Conservation (phyloP, 2,113 vertebrate genomes). For the Sapayoa aenigma region DNA sequence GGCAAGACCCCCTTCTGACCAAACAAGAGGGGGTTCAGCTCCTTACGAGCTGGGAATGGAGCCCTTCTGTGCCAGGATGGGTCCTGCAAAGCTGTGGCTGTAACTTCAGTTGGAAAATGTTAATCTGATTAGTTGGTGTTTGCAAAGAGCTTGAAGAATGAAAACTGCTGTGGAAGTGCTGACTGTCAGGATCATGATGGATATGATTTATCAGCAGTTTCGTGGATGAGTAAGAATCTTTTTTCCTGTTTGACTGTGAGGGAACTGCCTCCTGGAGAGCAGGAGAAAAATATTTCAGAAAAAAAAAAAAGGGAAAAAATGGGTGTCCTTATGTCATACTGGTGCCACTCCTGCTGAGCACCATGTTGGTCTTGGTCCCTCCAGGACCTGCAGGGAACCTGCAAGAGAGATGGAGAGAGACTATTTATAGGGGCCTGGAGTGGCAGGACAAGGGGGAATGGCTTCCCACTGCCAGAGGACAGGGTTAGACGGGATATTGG, state of each 20-base stretch:
- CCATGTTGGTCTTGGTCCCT: neutral
- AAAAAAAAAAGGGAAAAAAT: rapidly evolving
- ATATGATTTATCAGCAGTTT: slow-evolving; percentile 29
- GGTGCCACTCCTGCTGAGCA: neutral
- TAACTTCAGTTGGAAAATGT: neutral
- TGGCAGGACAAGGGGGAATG: neutral
- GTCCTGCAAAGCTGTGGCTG: neutral
- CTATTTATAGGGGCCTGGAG: neutral
- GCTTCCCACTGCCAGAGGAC: neutral
- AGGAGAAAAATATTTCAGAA: neutral
- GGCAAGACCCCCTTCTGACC: neutral
- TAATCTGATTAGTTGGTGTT: slow-evolving; percentile 18
- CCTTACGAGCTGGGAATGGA: neutral
- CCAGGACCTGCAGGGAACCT: neutral
- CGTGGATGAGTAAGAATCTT: neutral
- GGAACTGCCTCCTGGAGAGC: neutral
- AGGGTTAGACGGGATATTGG: too few species aligned
- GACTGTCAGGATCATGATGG: neutral
- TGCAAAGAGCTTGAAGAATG: slow-evolving; percentile 15
- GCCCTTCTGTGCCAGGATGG: neutral
- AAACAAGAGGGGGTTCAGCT: neutral
- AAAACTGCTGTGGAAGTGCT: slow-evolving; percentile 39
- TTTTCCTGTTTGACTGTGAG: neutral
- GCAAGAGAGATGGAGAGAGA: neutral
- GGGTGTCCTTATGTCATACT: neutral